These are phyloP conservation scores for Matsumyia berberina DNA, from an alignment of 2,888 invertebrate species.

Conservation along the genomic window DNA sequence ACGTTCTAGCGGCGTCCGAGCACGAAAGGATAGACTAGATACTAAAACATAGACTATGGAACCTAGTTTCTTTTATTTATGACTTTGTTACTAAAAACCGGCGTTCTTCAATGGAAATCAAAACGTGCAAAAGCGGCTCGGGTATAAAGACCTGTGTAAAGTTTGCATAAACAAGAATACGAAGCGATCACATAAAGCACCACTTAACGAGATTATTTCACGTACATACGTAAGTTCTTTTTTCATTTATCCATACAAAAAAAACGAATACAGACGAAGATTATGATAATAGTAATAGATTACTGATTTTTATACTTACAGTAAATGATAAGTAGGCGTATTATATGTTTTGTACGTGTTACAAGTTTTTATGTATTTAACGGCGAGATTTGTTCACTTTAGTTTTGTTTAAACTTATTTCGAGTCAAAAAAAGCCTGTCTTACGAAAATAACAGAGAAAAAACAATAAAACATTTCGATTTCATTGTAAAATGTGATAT, in stretches of 20 bases:
- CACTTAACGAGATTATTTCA: slow-evolving; percentile 66
- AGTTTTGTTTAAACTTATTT: slow-evolving; percentile 24
- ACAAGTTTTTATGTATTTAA: slow-evolving; percentile 11
- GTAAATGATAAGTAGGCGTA: slow-evolving; percentile 37
- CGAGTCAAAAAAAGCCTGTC: slow-evolving; percentile 28
- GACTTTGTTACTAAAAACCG: no score
- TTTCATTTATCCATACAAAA: slow-evolving; percentile 3
- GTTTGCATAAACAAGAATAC: slow-evolving; percentile 17
- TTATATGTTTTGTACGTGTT: no score
- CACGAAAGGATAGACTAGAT: no score
- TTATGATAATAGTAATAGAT: slow-evolving; percentile 52
- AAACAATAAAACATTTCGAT: slow-evolving; percentile 46
- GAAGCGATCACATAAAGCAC: slow-evolving; percentile 45
- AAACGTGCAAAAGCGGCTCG: not conserved
- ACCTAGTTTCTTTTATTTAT: not conserved
- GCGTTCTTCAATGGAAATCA: not conserved
- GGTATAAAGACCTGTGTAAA: not conserved
- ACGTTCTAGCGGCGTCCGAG: no score
- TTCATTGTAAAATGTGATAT: slow-evolving; percentile 74
- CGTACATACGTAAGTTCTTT: slow-evolving; percentile 43
- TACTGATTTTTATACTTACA: slow-evolving; percentile 60
- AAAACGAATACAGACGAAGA: slow-evolving; percentile 52
- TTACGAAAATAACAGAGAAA: slow-evolving; percentile 8
- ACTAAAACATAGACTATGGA: no score
- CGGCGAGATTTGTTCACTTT: slow-evolving; percentile 40